phyloP scores from a whole-genome alignment of 30 jellyfish, hydroid and myxozoan genomes.

The Aurelia coerulea region DNA sequence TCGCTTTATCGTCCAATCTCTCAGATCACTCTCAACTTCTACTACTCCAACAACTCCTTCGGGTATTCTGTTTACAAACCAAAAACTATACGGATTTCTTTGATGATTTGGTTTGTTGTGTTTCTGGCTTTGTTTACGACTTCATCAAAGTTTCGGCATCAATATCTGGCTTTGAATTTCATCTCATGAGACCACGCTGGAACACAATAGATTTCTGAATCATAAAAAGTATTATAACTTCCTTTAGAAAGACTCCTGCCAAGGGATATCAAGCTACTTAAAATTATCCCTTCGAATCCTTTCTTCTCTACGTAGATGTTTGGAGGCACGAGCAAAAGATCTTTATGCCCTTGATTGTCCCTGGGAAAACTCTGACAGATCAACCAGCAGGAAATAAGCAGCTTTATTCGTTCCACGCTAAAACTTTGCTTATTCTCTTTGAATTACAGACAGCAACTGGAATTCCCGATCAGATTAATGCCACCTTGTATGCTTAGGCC shows the following conservation, averaged over 20 bases:
- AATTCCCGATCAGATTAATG: not conserved
- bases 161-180: conserved; percentile 56
- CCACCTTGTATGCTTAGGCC: not conserved
- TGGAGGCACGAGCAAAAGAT: conserved; percentile 6
- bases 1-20: too few species aligned
- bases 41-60: too few species aligned
- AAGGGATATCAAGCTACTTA: conserved; percentile 34
- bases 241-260: conserved; percentile 40
- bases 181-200: conserved; percentile 44
- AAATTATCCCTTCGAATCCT: not conserved
- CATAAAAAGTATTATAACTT: conserved; percentile 59
- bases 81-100: conserved; percentile 25
- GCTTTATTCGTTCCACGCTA: not conserved
- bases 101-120: conserved; percentile 56
- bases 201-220: conserved; percentile 59
- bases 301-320: conserved; percentile 14
- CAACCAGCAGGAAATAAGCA: conserved; percentile 26
- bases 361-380: conserved; percentile 24
- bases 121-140: conserved; percentile 50
- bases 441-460: conserved; percentile 20
- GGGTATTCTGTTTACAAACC: not conserved
- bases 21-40: too few species aligned
- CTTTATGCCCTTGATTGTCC: conserved; percentile 16
- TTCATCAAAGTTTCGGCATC: conserved; percentile 35
- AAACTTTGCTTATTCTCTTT: not conserved